phyloP scores from a whole-genome alignment of 2,113 vertebrate species.

The Heterocephalus glaber region DNA sequence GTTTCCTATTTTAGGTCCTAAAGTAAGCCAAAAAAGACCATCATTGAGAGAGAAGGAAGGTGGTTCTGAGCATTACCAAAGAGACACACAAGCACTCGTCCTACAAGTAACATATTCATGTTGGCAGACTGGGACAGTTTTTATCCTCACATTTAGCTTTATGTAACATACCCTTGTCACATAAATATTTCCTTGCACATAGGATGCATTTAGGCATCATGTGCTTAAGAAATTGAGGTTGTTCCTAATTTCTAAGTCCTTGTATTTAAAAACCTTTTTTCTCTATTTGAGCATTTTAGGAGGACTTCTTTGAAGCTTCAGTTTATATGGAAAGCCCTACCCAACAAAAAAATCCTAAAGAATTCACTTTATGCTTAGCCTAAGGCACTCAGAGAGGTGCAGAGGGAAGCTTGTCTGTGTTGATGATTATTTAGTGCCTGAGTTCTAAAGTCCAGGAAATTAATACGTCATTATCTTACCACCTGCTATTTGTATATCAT shows the following conservation, averaged over 20 bases:
- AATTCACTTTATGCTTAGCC: not conserved
- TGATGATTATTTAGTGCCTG: not conserved
- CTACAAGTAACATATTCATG: slow-evolving; percentile 89
- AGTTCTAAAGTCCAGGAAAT: not conserved
- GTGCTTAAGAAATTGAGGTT: not conserved
- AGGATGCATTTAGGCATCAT: not conserved
- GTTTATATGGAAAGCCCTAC: not conserved
- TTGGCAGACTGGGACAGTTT: not conserved
- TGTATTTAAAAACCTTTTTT: slow-evolving; percentile 2
- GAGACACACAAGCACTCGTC: slow-evolving; percentile 88
- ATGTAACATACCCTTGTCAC: not conserved
- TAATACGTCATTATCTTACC: not conserved
- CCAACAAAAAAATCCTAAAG: not conserved
- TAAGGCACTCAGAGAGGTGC: not conserved
- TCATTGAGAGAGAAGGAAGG: slow-evolving; percentile 75
- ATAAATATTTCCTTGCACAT: not conserved
- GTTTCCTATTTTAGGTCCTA: slow-evolving; percentile 74
- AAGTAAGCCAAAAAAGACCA: slow-evolving; percentile 75
- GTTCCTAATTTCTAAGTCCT: not conserved
- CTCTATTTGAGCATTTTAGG: slow-evolving; percentile 12
- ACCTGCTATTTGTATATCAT: not conserved
- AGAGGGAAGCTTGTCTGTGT: not conserved
- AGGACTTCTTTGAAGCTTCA: not conserved
- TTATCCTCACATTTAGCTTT: not conserved
- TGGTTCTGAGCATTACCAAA: slow-evolving; percentile 85